Evolutionary conservation across 2,888 invertebrate genomes (phyloP).

Genomic region (Melangyna quadrimaculata): DNA sequence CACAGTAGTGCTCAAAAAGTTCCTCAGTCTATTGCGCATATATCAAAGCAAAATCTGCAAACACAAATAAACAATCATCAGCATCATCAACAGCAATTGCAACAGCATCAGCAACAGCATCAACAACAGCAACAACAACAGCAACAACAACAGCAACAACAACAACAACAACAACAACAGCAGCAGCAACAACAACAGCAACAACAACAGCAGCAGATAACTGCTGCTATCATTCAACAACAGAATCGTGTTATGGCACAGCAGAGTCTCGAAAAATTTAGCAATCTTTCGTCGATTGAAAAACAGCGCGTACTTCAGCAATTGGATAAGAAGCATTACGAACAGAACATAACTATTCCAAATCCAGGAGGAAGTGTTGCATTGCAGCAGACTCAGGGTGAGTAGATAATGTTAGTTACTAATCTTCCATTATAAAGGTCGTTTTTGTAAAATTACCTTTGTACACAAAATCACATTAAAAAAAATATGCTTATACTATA

Average conservation of each 20-base stretch:
- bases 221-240: slow-evolving; percentile 85
- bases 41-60: slow-evolving; percentile 79
- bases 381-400: slow-evolving; percentile 76
- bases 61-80: slow-evolving; percentile 78
- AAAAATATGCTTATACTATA: neutral
- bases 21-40: slow-evolving; percentile 76
- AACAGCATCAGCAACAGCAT: slow-evolving; percentile 77
- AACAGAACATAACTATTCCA: slow-evolving; percentile 75
- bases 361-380: slow-evolving; percentile 76
- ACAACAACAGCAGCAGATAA: slow-evolving; percentile 78
- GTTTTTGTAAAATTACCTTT: no score
- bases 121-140: slow-evolving; percentile 84
- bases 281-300: slow-evolving; percentile 82
- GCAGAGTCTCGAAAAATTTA: slow-evolving; percentile 85
- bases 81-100: slow-evolving; percentile 75
- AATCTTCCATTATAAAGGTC: no score
- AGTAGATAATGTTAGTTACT: no score
- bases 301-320: slow-evolving; percentile 83
- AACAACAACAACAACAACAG: slow-evolving; percentile 84
- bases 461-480: neutral
- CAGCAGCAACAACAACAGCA: slow-evolving; percentile 83
- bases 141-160: slow-evolving; percentile 83
- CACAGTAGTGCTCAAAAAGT: slow-evolving; percentile 61
- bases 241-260: slow-evolving; percentile 84
- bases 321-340: slow-evolving; percentile 81